These are phyloP conservation scores for Brachionus rotundiformis DNA, from an alignment of 1,140 invertebrate genomes.

Conservation along the genomic window DNA sequence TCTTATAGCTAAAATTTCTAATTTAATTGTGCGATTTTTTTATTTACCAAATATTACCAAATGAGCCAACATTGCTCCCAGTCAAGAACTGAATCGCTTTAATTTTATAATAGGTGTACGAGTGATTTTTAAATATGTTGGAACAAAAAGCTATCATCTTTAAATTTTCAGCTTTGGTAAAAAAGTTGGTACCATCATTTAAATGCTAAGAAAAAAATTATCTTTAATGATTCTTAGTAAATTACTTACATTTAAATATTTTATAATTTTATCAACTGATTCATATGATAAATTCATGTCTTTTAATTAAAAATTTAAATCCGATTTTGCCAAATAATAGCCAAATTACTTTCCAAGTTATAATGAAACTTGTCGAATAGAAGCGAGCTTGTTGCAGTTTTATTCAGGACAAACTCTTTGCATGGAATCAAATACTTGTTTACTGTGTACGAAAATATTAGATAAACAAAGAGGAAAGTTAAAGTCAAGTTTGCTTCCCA, in stretches of 20 bases:
- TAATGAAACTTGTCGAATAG: not conserved
- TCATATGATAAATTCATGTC: conserved; percentile 3
- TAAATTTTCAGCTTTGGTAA: conserved; percentile 3
- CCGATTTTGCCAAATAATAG: not conserved
- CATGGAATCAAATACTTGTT: not conserved
- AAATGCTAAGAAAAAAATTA: not conserved
- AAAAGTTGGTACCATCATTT: not conserved
- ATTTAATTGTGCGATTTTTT: not conserved
- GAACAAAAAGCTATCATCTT: not conserved
- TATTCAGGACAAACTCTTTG: not conserved
- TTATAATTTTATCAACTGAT: conserved; percentile 26
- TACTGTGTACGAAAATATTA: not conserved
- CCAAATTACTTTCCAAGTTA: not conserved
- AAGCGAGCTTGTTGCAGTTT: not conserved
- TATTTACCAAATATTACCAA: not conserved
- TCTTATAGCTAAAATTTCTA: not conserved
- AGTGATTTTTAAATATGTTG: not conserved
- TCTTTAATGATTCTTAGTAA: not conserved
- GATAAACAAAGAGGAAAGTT: not conserved
- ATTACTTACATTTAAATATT: not conserved
- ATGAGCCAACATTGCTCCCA: not conserved
- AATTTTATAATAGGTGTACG: conserved; percentile 18
- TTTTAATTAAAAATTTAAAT: not conserved
- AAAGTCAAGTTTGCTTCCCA: not conserved
- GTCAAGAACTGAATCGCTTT: not conserved